Evolutionary conservation across 2,113 vertebrate genomes (phyloP).

Genomic region (Percina caprodes): DNA sequence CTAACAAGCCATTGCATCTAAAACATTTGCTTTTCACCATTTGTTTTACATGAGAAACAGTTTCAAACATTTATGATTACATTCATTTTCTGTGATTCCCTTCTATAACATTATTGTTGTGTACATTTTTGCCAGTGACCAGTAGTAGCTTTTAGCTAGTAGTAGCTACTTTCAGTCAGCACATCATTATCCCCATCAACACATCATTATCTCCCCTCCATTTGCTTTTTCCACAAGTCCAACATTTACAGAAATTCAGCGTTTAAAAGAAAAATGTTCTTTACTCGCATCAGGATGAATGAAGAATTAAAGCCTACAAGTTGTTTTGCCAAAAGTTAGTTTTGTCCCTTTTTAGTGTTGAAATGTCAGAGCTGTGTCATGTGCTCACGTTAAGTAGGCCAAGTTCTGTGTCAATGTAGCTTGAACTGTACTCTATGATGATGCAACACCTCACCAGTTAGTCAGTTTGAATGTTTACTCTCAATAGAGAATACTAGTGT

Average conservation of each 20-base stretch:
- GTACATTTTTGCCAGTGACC: neutral
- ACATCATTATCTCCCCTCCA: too few relatives aligned
- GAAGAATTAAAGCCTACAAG: neutral
- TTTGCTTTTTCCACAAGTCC: slow-evolving; percentile 14
- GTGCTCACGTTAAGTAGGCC: slow-evolving; percentile 53
- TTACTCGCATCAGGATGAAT: neutral
- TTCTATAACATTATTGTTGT: neutral
- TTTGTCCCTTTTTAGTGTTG: slow-evolving; percentile 18
- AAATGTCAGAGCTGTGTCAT: slow-evolving; percentile 57
- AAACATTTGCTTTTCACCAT: neutral
- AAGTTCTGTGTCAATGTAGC: slow-evolving; percentile 56
- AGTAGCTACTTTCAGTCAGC: slow-evolving; percentile 29
- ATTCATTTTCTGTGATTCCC: neutral
- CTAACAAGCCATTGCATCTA: neutral
- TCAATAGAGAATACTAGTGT: neutral
- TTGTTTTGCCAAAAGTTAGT: neutral
- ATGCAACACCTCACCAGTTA: slow-evolving; percentile 39
- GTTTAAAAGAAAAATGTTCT: slow-evolving; percentile 29
- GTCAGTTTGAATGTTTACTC: slow-evolving; percentile 58
- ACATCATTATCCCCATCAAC: slow-evolving; percentile 27
- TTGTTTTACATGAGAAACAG: neutral
- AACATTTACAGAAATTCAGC: slow-evolving; percentile 29
- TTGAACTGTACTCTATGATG: slow-evolving; percentile 51
- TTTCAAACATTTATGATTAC: neutral
- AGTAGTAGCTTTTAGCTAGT: neutral